Base-by-base conservation (phyloP, 2,888 invertebrate genomes). In the Polydrusus pterygomalis region DNA sequence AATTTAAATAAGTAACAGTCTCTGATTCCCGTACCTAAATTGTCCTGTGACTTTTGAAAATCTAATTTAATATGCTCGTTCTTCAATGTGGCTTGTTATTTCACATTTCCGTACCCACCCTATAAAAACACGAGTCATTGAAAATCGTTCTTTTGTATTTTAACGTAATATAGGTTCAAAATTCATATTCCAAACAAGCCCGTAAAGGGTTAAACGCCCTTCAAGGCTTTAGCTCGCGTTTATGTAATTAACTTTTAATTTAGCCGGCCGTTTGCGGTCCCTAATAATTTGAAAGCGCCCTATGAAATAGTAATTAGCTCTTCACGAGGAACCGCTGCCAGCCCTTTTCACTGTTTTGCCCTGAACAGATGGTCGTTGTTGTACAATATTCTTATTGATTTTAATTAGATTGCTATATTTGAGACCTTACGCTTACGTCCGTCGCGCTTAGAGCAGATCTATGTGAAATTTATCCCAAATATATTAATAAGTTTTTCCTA, bases 191-290 rank as follows among this genome's bases (percentile, higher is more conserved):
- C 38, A 58, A 58, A 38, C 58, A 58, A 58, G 58, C 38, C 38
- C 38, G n/a, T 58, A 58, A 58, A 58, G 58, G 58, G 58, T 58
- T 58, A 58, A 58, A 38, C 58, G 58, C 38, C 58, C 58, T 58
- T 58, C 58, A 58, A 58, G 58, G 34, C 58, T 58, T 58, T 34
- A 58, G 58, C 58, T 58, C 17, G 58, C 58, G 38, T 58, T 58
- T 58, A 58, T 58, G 38, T 58, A 58, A 58, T 58, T 58, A 58
- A 58, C 58, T 58, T 58, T 58, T 58, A 58, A 38, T 58, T 58
- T 58, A 11, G 58, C 34, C 38, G 58, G 38, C 58, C 58, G 58
- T 58, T 58, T 58, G 58, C 38, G 58, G 34, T 58, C 58, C 58
- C 38, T 58, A 58, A 38, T 58, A 34, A 58, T 58, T 38, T 58